These are phyloP conservation scores for Tachina fera DNA, from an alignment of 2,888 invertebrate genomes.

Conservation along the genomic window DNA sequence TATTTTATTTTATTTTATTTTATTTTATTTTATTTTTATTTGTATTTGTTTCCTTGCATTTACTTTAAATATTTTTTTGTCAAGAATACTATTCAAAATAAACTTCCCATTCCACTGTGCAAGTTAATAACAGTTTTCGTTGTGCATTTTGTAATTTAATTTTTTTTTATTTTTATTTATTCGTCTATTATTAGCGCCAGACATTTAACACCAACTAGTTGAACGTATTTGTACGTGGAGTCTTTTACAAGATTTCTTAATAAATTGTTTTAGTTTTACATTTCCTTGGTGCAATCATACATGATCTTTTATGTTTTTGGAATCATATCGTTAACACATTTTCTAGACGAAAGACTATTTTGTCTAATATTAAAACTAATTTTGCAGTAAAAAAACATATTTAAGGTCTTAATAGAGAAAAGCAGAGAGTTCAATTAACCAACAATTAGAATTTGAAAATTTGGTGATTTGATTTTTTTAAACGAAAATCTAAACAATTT, in stretches of 20 bases:
- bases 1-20: too few relatives aligned
- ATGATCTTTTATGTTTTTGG: background rate
- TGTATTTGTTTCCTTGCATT: too few relatives aligned
- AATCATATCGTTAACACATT: conserved; percentile 19
- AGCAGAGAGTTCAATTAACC: background rate
- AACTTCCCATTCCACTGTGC: background rate
- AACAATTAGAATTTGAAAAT: background rate
- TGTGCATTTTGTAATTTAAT: conserved; percentile 2
- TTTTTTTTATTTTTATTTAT: conserved; percentile 4
- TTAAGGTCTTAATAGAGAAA: conserved; percentile 3
- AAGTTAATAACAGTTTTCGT: conserved; percentile 25
- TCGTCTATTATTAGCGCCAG: conserved; percentile 66
- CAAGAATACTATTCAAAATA: background rate
- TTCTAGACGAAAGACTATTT: conserved; percentile 8
- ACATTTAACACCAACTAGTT: conserved; percentile 56
- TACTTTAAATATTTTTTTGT: background rate
- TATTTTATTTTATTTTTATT: too few relatives aligned
- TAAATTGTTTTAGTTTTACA: conserved; percentile 21
- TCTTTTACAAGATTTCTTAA: conserved; percentile 6
- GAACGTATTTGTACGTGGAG: background rate
- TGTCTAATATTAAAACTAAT: conserved; percentile 4
- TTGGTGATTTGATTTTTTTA: background rate
- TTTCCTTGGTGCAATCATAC: background rate
- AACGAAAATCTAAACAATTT: too few relatives aligned
- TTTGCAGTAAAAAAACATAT: background rate